These are phyloP conservation scores for Drosophila funebris DNA, from an alignment of 1,140 invertebrate genomes.

Conservation along the genomic window DNA sequence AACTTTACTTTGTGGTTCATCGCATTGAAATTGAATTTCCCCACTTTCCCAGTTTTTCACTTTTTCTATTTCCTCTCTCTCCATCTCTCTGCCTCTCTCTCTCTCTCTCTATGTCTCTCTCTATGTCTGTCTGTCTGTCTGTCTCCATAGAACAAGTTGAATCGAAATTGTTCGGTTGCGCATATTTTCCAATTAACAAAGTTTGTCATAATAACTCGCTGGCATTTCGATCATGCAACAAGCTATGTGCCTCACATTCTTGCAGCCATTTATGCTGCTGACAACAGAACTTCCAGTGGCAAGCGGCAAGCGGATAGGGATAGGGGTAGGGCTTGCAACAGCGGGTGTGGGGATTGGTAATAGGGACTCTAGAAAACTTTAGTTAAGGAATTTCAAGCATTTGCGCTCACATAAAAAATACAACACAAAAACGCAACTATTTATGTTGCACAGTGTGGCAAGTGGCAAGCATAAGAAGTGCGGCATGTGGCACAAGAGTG, in stretches of 20 bases:
- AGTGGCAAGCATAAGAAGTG: conserved; percentile 1
- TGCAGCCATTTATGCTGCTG: conserved; percentile 64
- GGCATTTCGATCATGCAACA: conserved; percentile 71
- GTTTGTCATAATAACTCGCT: conserved; percentile 78
- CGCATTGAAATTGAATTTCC: no score
- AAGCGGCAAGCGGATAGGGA: not conserved
- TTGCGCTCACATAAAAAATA: conserved; percentile 51
- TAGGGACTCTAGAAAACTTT: conserved; percentile 26
- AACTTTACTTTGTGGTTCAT: not conserved
- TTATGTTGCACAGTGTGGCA: conserved; percentile 69
- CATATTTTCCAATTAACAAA: conserved; percentile 82
- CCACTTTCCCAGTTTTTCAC: no score
- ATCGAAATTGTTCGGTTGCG: conserved; percentile 47
- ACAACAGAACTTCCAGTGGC: conserved; percentile 27
- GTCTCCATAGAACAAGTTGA: not conserved
- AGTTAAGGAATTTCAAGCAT: conserved; percentile 68
- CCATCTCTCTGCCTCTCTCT: not conserved
- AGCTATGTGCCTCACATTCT: conserved; percentile 67
- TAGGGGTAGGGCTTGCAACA: not conserved
- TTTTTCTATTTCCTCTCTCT: not conserved
- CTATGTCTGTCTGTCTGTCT: not conserved
- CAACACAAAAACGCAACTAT: conserved; percentile 66
- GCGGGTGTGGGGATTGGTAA: conserved; percentile 6
- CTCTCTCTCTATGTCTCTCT: not conserved
- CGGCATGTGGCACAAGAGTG: not conserved